These are phyloP conservation scores for Holacanthella duospinosa DNA, from an alignment of 2,888 invertebrate species.

Conservation along the genomic window DNA sequence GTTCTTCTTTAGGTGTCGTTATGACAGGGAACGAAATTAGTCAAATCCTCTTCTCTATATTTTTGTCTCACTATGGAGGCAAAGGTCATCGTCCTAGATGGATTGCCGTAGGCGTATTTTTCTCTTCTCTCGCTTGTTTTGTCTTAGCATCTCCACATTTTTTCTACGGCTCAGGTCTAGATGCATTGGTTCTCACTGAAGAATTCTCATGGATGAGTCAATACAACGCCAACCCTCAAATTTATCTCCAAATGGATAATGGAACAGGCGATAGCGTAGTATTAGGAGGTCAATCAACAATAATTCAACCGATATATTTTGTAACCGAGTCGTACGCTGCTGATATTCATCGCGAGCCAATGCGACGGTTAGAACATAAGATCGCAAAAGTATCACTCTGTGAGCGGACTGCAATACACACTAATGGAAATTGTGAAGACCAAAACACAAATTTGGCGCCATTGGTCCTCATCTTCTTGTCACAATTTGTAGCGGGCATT, in stretches of 20 bases:
- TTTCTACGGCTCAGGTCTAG: constrained; percentile 52
- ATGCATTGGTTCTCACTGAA: constrained; percentile 45
- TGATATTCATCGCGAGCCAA: too few species aligned
- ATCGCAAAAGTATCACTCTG: too few species aligned
- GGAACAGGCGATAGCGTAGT: too few species aligned
- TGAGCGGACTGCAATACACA: neutral
- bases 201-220: constrained; percentile 41
- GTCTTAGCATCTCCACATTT: constrained; percentile 53
- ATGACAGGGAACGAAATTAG: constrained; percentile 65
- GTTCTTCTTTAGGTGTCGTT: constrained; percentile 50
- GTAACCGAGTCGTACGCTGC: too few species aligned
- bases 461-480: constrained; percentile 52
- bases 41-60: constrained; percentile 55
- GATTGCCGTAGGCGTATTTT: constrained; percentile 58
- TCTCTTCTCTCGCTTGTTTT: constrained; percentile 55
- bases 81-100: constrained; percentile 60
- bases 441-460: constrained; percentile 47
- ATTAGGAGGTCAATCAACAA: too few species aligned
- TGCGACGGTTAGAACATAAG: too few species aligned
- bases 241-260: too few species aligned
- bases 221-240: too few species aligned
- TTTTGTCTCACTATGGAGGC: constrained; percentile 59
- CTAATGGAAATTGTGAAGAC: constrained; percentile 43
- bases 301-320: too few species aligned
- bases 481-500: constrained; percentile 58